phyloP scores from a whole-genome alignment of 2,888 invertebrate species.

The Alloplasta piceator region DNA sequence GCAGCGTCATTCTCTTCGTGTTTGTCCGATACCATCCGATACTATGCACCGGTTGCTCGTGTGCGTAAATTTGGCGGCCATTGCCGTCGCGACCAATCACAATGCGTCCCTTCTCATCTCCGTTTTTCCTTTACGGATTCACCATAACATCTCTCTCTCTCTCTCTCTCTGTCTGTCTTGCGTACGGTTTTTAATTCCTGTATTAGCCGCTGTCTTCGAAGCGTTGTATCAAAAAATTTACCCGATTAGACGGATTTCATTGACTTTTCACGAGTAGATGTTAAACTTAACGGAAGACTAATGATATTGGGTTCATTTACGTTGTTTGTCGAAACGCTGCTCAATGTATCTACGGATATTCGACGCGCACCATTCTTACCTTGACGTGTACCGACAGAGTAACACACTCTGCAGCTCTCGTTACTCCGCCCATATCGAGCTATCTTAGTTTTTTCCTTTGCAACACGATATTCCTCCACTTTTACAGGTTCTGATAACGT shows the following conservation, averaged over 20 bases:
- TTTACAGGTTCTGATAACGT: background rate
- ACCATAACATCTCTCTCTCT: slow-evolving; percentile 50
- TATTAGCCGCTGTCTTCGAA: too few species aligned
- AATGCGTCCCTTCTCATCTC: slow-evolving; percentile 64
- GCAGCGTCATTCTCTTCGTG: slow-evolving; percentile 73
- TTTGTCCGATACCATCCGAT: slow-evolving; percentile 65
- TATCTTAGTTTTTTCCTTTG: slow-evolving; percentile 1
- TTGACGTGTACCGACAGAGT: slow-evolving; percentile 15
- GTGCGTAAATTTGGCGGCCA: slow-evolving; percentile 75
- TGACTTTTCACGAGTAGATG: background rate
- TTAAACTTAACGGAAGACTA: background rate
- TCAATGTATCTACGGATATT: slow-evolving; percentile 18
- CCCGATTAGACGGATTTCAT: too few species aligned
- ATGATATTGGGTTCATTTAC: slow-evolving; percentile 19
- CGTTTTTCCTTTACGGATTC: slow-evolving; percentile 40
- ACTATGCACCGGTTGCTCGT: slow-evolving; percentile 59
- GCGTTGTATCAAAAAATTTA: too few species aligned
- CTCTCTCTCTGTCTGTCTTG: slow-evolving; percentile 7
- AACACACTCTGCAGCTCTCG: slow-evolving; percentile 34
- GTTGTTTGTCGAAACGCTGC: background rate
- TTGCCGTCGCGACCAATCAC: slow-evolving; percentile 76
- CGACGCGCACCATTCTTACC: background rate
- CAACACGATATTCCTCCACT: slow-evolving; percentile 4
- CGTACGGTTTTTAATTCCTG: too few species aligned
- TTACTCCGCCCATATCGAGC: slow-evolving; percentile 40